Percentiles rank a stretch among this genome's conserved stretches.
Evolutionary conservation across 2,797 vertebrate genomes (phyloP).

Genomic region (Manis crassicaudata): DNA sequence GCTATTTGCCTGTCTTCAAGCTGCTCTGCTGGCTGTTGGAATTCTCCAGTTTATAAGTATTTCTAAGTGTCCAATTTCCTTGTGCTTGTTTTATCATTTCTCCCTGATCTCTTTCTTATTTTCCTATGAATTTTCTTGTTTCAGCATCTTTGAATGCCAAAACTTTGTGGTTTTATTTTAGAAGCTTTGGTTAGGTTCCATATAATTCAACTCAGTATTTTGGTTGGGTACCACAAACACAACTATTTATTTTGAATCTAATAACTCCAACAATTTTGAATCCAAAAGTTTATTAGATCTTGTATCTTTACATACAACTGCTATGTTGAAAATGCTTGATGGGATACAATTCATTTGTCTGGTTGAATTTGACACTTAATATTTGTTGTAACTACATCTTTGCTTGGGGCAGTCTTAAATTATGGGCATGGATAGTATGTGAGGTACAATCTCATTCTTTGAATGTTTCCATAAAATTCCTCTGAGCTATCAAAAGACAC

Average conservation of each 20-base stretch:
- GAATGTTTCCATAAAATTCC: neutral
- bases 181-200: neutral
- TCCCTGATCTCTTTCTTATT: neutral
- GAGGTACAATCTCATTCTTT: neutral
- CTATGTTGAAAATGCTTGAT: neutral
- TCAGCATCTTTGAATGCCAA: neutral
- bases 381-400: neutral
- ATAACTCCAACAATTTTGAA: neutral
- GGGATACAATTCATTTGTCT: neutral
- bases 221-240: neutral
- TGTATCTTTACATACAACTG: neutral
- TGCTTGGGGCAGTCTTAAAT: neutral
- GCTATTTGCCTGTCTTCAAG: neutral
- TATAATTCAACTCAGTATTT: conserved; percentile 22
- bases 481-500: neutral
- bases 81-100: neutral
- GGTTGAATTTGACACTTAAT: neutral
- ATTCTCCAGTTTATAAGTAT: neutral
- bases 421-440: neutral
- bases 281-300: neutral
- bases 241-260: neutral
- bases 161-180: neutral
- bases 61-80: neutral
- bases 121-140: neutral
- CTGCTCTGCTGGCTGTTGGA: neutral